A percentile compares a stretch with the other conserved stretches of the same genome.
Conservation (phyloP, 64 coral and sea anemone species). For the Montipora foliosa region DNA sequence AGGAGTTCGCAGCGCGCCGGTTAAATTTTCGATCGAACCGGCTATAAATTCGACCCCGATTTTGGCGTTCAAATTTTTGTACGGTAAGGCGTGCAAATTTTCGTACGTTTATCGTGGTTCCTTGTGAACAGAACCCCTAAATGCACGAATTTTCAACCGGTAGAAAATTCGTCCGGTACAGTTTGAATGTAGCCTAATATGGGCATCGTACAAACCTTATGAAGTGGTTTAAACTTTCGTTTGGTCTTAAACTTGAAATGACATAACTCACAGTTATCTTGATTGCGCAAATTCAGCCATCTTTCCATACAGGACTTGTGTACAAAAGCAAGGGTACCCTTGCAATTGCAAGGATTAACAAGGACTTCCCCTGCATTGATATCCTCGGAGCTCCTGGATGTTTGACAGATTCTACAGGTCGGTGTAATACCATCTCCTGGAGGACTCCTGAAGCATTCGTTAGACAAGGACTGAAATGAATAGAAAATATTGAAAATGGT, state of each 20-base stretch:
- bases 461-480: not conserved
- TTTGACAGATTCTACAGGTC: conserved; percentile 31
- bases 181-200: not conserved
- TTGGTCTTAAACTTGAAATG: conserved; percentile 69
- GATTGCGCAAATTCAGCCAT: conserved; percentile 53
- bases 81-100: too few species aligned
- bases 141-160: too few species aligned
- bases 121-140: too few species aligned
- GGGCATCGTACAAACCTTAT: conserved; percentile 42
- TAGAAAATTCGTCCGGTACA: too few species aligned
- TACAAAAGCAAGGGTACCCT: conserved; percentile 65
- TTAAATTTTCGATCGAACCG: too few species aligned
- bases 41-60: too few species aligned
- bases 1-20: too few species aligned
- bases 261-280: conserved; percentile 73
- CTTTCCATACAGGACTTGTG: conserved; percentile 67
- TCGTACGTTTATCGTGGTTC: too few species aligned
- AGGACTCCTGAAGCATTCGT: not conserved
- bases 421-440: not conserved
- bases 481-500: too few species aligned
- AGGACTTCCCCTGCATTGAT: conserved; percentile 24
- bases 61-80: too few species aligned
- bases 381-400: not conserved
- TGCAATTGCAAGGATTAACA: conserved; percentile 69
- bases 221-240: conserved; percentile 49